These are phyloP conservation scores for Isaurus tuberculatus DNA, from an alignment of 92 coral and sea anemone genomes.

Conservation along the genomic window DNA sequence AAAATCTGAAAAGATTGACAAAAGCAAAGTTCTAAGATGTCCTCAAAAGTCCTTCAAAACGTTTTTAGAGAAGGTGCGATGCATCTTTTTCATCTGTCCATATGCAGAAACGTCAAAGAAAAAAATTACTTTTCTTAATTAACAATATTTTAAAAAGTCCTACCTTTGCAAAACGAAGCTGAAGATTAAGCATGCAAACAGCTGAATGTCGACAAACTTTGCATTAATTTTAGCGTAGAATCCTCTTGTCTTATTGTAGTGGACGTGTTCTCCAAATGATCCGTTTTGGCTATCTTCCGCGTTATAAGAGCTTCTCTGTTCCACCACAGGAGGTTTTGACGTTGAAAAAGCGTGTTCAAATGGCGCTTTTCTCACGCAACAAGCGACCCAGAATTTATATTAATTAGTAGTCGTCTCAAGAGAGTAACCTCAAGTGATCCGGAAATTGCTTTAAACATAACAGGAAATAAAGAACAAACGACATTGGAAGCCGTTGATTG, in stretches of 20 bases:
- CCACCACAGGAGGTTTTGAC: neutral
- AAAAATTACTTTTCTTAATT: neutral
- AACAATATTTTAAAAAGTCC: neutral
- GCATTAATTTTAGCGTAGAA: neutral
- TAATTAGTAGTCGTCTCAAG: neutral
- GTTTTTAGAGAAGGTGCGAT: too few species aligned
- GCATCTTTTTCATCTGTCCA: neutral
- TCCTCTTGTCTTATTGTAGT: neutral
- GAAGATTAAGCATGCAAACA: neutral
- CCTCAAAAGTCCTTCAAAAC: too few species aligned
- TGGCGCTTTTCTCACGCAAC: neutral
- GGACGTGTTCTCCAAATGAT: neutral
- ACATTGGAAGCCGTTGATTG: neutral
- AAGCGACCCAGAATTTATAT: neutral
- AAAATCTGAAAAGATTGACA: too few species aligned
- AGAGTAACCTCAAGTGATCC: neutral
- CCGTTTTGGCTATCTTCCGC: neutral
- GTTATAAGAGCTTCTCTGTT: neutral
- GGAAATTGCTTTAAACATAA: neutral
- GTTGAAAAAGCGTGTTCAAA: neutral
- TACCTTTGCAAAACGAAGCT: neutral
- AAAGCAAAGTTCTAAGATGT: too few species aligned
- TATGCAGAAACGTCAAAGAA: neutral
- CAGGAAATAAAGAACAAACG: slow-evolving; percentile 15
- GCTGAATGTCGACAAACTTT: neutral